Conservation (phyloP, 2,113 vertebrate species). For the Megaleporinus macrocephalus region DNA sequence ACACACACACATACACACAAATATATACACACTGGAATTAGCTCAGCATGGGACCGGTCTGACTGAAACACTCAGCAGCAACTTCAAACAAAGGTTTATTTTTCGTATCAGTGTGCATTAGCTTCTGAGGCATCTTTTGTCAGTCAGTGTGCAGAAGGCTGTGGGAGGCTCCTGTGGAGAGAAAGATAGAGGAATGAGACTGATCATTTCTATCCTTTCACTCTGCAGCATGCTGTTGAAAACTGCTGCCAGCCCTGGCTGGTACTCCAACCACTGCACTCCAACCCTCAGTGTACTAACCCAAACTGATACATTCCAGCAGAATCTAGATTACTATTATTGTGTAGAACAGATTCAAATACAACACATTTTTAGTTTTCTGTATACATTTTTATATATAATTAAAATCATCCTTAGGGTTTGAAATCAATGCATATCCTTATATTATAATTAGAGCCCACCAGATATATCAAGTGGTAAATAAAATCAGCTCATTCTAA, state of each 20-base stretch:
- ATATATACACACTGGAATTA: background rate
- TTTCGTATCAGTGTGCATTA: background rate
- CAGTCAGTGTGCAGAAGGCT: constrained; percentile 1
- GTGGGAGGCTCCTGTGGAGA: constrained; percentile 4
- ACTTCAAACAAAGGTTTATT: background rate
- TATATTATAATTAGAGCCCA: no score
- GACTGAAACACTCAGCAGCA: background rate
- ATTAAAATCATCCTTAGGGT: no score
- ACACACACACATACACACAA: constrained; percentile 32
- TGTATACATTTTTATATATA: no score
- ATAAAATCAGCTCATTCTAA: no score
- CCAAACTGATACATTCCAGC: no score
- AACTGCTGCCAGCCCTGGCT: background rate
- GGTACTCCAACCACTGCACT: no score
- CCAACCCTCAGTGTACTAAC: no score
- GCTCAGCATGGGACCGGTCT: background rate
- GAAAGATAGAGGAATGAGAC: background rate
- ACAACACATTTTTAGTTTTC: no score
- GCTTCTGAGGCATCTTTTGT: background rate
- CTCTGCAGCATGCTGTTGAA: background rate
- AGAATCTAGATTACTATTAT: no score
- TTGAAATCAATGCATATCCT: no score
- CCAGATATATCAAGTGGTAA: no score
- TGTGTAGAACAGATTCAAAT: no score
- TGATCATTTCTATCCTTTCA: background rate